Conservation (phyloP, 2,888 invertebrate genomes). For the Mechanitis messenoides region DNA sequence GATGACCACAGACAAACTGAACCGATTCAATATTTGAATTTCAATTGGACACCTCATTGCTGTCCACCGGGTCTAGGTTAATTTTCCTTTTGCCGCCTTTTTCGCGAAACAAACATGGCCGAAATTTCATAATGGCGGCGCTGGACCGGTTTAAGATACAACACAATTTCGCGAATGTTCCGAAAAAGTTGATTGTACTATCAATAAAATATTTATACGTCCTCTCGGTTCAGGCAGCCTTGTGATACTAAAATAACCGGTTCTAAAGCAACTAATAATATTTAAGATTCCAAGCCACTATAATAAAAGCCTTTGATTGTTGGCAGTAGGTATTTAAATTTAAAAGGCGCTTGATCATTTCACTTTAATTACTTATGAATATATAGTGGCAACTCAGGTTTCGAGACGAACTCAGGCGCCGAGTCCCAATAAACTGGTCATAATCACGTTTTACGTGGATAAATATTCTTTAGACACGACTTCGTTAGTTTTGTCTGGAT, state of each 20-base stretch:
- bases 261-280: conserved; percentile 37
- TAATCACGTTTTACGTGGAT: conserved; percentile 9
- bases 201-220: conserved; percentile 55
- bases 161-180: conserved; percentile 50
- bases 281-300: conserved; percentile 27
- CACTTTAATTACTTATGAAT: conserved; percentile 32
- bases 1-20: conserved; percentile 33
- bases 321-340: conserved; percentile 33
- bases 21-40: conserved; percentile 33
- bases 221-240: conserved; percentile 57
- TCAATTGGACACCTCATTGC: conserved; percentile 36
- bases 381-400: conserved; percentile 27
- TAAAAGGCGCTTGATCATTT: conserved; percentile 33
- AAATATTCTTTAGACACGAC: too few species aligned
- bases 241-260: conserved; percentile 66
- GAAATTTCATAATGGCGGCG: conserved; percentile 64
- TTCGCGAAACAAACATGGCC: conserved; percentile 66
- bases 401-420: conserved; percentile 20
- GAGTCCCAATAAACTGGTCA: conserved; percentile 17
- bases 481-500: too few species aligned
- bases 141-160: conserved; percentile 56
- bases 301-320: conserved; percentile 25
- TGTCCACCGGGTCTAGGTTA: conserved; percentile 43
- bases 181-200: conserved; percentile 43
- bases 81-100: conserved; percentile 53